Conservation (phyloP, 2,797 vertebrate species). For the Bufotes viridis region DNA sequence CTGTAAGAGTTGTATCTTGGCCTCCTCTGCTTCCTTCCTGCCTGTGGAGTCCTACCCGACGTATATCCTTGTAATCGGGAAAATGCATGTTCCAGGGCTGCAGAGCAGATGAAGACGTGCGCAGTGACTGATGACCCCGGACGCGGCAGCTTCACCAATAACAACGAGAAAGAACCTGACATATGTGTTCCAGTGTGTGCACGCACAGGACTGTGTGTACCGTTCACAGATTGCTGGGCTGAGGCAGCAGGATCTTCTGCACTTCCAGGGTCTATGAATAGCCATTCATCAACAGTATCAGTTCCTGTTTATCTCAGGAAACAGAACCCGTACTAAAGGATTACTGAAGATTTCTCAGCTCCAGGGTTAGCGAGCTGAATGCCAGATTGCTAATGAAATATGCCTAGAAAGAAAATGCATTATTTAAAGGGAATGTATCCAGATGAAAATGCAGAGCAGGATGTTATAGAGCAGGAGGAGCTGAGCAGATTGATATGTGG, state of each 20-base stretch:
- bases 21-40: constrained; percentile 44
- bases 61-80: background rate
- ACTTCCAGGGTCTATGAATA: background rate
- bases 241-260: background rate
- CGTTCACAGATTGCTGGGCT: background rate
- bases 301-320: constrained; percentile 11
- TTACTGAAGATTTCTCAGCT: background rate
- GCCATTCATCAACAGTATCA: background rate
- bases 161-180: background rate
- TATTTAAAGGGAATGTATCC: too few relatives aligned
- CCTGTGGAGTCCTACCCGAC: background rate
- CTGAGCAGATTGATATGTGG: too few relatives aligned
- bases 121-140: background rate
- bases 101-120: background rate
- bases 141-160: background rate
- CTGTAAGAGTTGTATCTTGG: constrained; percentile 11
- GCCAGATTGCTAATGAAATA: background rate
- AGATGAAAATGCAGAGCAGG: too few relatives aligned
- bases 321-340: background rate
- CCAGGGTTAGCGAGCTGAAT: background rate
- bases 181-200: background rate
- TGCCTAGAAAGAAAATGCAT: background rate
- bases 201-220: background rate
- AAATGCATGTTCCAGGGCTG: background rate
- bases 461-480: too few relatives aligned